Conservation (phyloP, 2,888 invertebrate genomes). For the Xestia rhomboidea region DNA sequence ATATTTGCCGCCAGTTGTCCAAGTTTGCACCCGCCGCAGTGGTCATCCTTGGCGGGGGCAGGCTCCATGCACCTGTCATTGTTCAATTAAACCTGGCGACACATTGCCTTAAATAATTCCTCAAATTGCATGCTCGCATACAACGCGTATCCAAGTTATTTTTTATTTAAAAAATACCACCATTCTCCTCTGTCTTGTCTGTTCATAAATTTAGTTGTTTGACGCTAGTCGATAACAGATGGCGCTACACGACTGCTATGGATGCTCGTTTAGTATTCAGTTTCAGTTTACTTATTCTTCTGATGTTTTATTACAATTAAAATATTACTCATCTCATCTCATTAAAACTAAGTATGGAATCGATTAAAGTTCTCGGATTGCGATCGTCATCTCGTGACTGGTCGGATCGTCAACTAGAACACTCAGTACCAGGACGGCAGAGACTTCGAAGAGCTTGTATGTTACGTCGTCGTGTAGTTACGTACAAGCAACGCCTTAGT, state of each 20-base stretch:
- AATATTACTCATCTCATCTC: slow-evolving; percentile 62
- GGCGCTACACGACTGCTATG: slow-evolving; percentile 73
- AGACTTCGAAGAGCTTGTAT: slow-evolving; percentile 70
- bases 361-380: slow-evolving; percentile 72
- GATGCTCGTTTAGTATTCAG: slow-evolving; percentile 45
- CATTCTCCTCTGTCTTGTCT: slow-evolving; percentile 45
- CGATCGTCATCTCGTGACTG: slow-evolving; percentile 80
- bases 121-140: slow-evolving; percentile 75
- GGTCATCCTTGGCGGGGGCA: slow-evolving; percentile 86
- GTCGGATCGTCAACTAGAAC: slow-evolving; percentile 90
- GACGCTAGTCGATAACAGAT: slow-evolving; percentile 84
- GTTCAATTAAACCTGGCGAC: slow-evolving; percentile 86
- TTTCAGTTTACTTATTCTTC: slow-evolving; percentile 52
- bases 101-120: slow-evolving; percentile 86
- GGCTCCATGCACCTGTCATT: slow-evolving; percentile 85
- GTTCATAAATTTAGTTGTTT: slow-evolving; percentile 61
- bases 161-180: slow-evolving; percentile 31
- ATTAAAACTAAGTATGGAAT: slow-evolving; percentile 63
- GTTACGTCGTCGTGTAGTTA: slow-evolving; percentile 54
- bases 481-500: slow-evolving; percentile 65
- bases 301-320: slow-evolving; percentile 52
- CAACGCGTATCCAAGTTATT: slow-evolving; percentile 45
- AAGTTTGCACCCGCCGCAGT: slow-evolving; percentile 80
- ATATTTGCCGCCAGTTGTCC: slow-evolving; percentile 81
- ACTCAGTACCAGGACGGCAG: slow-evolving; percentile 85